These are phyloP conservation scores for Peromyscus polionotus DNA, from an alignment of 2,113 vertebrate genomes.

Conservation along the genomic window DNA sequence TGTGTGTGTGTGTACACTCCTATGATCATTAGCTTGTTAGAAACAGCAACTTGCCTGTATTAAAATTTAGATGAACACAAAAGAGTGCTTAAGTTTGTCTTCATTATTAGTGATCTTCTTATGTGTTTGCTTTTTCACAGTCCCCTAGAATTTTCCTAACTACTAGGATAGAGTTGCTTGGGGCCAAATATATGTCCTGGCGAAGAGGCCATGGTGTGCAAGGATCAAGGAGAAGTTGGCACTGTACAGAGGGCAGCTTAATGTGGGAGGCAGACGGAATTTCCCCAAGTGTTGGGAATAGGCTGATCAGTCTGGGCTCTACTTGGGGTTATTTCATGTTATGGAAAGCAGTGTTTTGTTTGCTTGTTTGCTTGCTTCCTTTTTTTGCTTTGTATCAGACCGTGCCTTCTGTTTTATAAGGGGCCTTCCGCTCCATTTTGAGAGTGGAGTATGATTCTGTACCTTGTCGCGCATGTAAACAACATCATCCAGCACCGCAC, in stretches of 20 bases:
- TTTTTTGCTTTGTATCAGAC: neutral
- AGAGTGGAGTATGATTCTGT: neutral
- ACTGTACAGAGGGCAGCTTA: rapidly evolving
- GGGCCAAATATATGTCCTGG: neutral
- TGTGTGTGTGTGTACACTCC: neutral
- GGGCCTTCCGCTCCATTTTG: neutral
- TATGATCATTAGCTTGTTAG: neutral
- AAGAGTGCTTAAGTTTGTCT: neutral
- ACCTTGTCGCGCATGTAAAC: neutral
- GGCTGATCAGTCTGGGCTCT: neutral
- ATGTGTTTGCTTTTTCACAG: neutral
- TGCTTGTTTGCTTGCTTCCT: neutral
- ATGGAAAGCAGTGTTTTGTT: neutral
- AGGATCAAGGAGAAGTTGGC: neutral
- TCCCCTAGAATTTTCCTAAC: neutral
- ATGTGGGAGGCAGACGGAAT: neutral
- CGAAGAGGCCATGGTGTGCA: rapidly evolving
- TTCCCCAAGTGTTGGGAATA: rapidly evolving
- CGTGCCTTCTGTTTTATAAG: neutral
- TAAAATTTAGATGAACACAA: conserved; percentile 8
- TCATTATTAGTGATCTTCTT: neutral
- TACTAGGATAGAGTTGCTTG: neutral
- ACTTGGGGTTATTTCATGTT: neutral
- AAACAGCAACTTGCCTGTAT: neutral
- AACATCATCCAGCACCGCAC: neutral